phyloP scores from a whole-genome alignment of 2,888 invertebrate genomes.

The Abrostola tripartita region DNA sequence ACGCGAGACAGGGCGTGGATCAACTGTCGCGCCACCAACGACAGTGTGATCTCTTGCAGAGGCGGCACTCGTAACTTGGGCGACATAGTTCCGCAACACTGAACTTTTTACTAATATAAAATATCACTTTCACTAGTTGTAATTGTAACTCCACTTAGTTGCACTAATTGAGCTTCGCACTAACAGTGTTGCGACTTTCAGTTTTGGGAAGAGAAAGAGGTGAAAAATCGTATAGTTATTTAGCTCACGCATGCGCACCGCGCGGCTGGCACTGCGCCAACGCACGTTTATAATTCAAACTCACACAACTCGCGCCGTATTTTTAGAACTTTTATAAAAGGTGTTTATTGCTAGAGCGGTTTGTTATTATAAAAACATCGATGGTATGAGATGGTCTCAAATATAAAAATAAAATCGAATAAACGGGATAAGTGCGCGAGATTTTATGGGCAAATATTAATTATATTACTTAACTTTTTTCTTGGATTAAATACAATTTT shows the following conservation, averaged over 20 bases:
- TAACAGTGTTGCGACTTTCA: constrained; percentile 65
- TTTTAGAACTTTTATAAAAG: constrained; percentile 85
- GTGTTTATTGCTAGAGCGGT: constrained; percentile 77
- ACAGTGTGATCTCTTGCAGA: constrained; percentile 89
- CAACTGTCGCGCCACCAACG: constrained; percentile 89
- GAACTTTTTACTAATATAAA: constrained; percentile 50
- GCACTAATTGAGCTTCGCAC: constrained; percentile 78
- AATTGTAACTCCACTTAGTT: constrained; percentile 52
- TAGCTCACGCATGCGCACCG: constrained; percentile 77
- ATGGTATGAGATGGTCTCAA: constrained; percentile 32
- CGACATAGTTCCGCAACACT: constrained; percentile 86
- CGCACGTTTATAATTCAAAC: constrained; percentile 83
- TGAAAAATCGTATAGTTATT: constrained; percentile 81
- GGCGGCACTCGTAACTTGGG: constrained; percentile 89
- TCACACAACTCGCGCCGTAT: constrained; percentile 76
- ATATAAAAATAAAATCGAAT: constrained; percentile 20
- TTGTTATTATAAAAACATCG: constrained; percentile 67
- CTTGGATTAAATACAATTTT: too few relatives aligned
- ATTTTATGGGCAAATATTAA: too few relatives aligned
- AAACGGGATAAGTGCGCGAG: too few relatives aligned
- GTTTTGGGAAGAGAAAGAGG: constrained; percentile 78
- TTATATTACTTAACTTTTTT: too few relatives aligned
- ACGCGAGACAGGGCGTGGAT: constrained; percentile 90
- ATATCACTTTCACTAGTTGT: constrained; percentile 67
- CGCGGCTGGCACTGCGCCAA: constrained; percentile 78